These are phyloP conservation scores for Anoplolepis gracilipes DNA, from an alignment of 1,140 invertebrate genomes.

Conservation along the genomic window DNA sequence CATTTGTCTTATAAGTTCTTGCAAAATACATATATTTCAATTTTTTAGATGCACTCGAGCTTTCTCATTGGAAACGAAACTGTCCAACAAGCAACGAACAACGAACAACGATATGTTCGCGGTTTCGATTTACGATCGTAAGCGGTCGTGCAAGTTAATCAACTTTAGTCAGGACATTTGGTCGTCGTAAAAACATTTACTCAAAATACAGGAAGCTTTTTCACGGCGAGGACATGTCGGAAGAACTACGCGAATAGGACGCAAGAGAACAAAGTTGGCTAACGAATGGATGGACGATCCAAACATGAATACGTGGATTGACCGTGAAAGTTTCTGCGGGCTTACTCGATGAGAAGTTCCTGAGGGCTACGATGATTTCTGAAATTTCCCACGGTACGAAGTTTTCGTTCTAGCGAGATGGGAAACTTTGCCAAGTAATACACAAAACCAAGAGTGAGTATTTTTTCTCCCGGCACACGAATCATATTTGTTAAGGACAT, in stretches of 20 bases:
- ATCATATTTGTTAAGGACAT: not conserved
- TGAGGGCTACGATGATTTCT: not conserved
- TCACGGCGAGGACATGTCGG: not conserved
- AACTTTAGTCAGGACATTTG: conserved; percentile 35
- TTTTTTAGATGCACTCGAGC: not conserved
- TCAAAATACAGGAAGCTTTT: conserved; percentile 38
- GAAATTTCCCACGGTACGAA: conserved; percentile 29
- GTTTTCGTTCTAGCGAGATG: conserved; percentile 19
- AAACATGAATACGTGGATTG: conserved; percentile 56
- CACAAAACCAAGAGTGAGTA: not conserved
- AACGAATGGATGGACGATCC: conserved; percentile 66
- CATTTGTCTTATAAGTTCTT: not conserved
- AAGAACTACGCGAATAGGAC: conserved; percentile 31
- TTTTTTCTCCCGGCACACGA: not conserved
- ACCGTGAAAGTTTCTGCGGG: conserved; percentile 67
- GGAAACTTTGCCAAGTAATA: not conserved
- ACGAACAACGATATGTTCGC: conserved; percentile 10
- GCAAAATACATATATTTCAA: not conserved
- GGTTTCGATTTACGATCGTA: conserved; percentile 45
- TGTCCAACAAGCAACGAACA: not conserved
- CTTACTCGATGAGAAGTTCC: conserved; percentile 46
- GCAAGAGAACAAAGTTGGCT: conserved; percentile 45
- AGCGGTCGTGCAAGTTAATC: conserved; percentile 49
- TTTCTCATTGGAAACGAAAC: not conserved
- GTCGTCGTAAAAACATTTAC: conserved; percentile 45